Evolutionary conservation across 2,888 invertebrate species (phyloP).

Genomic region (Heliconius ethilla): DNA sequence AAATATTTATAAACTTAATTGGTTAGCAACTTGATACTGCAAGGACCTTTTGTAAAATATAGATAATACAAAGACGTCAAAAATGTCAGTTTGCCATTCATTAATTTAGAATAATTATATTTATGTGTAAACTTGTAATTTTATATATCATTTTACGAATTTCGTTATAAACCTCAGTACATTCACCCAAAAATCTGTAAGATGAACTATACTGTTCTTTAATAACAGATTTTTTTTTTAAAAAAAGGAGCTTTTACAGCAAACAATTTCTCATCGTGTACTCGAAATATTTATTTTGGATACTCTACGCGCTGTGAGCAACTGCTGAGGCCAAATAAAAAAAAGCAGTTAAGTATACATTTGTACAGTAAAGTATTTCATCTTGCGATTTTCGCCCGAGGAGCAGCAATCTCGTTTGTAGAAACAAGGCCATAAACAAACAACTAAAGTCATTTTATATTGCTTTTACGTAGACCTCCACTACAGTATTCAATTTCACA

Average conservation of each 20-base stretch:
- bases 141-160: neutral
- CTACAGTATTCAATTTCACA: slow-evolving; percentile 42
- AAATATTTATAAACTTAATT: neutral
- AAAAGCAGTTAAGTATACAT: slow-evolving; percentile 26
- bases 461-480: slow-evolving; percentile 40
- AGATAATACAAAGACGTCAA: neutral
- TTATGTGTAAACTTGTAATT: neutral
- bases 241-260: neutral
- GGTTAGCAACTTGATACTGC: no score
- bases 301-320: slow-evolving; percentile 18
- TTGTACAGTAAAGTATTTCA: slow-evolving; percentile 37
- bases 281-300: slow-evolving; percentile 26
- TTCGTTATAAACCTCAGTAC: neutral
- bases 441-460: slow-evolving; percentile 35
- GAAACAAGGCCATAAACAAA: slow-evolving; percentile 40
- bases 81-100: neutral
- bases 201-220: neutral
- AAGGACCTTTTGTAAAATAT: no score
- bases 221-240: neutral
- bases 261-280: neutral
- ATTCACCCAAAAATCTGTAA: neutral
- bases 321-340: slow-evolving; percentile 23
- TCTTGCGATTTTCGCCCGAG: slow-evolving; percentile 42
- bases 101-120: neutral
- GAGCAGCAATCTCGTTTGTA: slow-evolving; percentile 41